Evolutionary conservation across 2,888 invertebrate species (phyloP).

Genomic region (Melanophora roralis): DNA sequence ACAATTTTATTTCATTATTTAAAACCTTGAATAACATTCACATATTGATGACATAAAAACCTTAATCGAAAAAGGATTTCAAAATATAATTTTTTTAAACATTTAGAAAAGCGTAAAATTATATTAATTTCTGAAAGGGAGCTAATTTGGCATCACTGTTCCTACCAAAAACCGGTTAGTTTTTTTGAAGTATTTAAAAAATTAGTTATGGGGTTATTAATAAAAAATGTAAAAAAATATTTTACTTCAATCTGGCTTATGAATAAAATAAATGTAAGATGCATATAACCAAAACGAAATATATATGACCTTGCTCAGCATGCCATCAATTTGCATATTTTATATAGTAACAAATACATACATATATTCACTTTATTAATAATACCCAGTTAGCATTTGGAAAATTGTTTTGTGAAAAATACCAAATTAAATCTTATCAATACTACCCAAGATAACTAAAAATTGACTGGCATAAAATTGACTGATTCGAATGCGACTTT

Average conservation of each 20-base stretch:
- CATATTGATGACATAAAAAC: not conserved
- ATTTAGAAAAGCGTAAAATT: too few species aligned
- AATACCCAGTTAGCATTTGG: too few species aligned
- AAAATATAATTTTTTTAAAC: not conserved
- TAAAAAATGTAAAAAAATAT: not conserved
- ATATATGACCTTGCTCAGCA: conserved; percentile 20
- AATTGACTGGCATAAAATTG: too few species aligned
- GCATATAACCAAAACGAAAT: not conserved
- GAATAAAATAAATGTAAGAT: not conserved
- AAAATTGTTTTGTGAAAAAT: too few species aligned
- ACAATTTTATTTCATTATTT: too few species aligned
- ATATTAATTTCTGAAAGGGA: too few species aligned
- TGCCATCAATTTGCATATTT: conserved; percentile 25
- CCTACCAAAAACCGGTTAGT: not conserved
- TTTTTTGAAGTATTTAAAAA: not conserved
- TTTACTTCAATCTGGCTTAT: not conserved
- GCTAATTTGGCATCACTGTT: too few species aligned
- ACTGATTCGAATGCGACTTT: too few species aligned
- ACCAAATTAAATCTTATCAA: too few species aligned
- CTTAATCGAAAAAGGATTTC: not conserved
- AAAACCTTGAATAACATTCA: too few species aligned
- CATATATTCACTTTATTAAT: too few species aligned
- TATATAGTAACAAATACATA: not conserved
- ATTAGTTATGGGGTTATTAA: conserved; percentile 17
- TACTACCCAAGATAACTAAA: too few species aligned